phyloP scores from a whole-genome alignment of 2,113 vertebrate genomes.

The Emydocephalus ijimae region DNA sequence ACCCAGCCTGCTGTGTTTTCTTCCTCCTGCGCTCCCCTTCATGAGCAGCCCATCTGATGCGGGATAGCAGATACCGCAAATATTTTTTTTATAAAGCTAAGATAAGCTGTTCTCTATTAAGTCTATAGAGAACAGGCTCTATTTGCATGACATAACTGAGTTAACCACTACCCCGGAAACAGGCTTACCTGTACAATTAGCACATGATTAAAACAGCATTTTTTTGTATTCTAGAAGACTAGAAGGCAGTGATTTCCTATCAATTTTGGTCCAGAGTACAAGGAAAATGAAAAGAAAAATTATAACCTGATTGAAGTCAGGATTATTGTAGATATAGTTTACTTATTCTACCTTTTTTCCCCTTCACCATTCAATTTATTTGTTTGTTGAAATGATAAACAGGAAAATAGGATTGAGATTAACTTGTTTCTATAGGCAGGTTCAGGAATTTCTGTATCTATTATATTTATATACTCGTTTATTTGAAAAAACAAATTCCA shows the following conservation, averaged over 20 bases:
- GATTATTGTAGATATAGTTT: background rate
- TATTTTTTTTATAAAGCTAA: background rate
- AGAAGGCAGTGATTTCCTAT: background rate
- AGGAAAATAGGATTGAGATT: background rate
- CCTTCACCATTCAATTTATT: background rate
- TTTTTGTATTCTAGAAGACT: background rate
- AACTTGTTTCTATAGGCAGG: background rate
- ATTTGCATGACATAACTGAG: background rate
- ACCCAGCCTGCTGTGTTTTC: no score
- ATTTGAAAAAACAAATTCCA: background rate
- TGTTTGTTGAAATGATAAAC: background rate
- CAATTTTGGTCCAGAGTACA: background rate
- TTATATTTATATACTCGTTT: background rate
- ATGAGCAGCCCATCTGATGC: no score
- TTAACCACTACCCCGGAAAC: background rate
- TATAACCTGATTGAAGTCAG: background rate
- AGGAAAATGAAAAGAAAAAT: background rate
- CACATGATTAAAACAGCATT: background rate
- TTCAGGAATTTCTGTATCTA: background rate
- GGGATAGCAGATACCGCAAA: no score
- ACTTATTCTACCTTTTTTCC: background rate
- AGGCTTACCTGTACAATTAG: background rate
- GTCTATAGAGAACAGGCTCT: background rate
- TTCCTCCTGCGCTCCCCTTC: no score
- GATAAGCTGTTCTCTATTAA: background rate